A percentile compares a stretch with the other conserved stretches of the same genome.
These are phyloP conservation scores for Phalacrocorax carbo DNA, from an alignment of 2,113 vertebrate genomes.

Conservation along the genomic window DNA sequence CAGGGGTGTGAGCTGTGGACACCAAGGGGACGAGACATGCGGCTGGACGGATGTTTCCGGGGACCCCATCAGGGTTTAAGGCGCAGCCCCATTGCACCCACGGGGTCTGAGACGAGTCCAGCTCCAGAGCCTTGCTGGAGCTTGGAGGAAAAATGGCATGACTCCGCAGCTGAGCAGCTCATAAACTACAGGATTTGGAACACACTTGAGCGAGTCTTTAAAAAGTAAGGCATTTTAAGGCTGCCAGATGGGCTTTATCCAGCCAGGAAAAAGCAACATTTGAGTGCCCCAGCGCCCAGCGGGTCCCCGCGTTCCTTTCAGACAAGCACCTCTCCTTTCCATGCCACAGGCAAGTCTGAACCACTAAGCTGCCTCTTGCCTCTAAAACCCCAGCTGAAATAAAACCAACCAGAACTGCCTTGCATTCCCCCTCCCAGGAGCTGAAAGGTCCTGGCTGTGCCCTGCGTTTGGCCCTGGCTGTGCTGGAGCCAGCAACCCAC, in stretches of 20 bases:
- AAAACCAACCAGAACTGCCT: background rate
- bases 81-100: background rate
- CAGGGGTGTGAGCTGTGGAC: conserved; percentile 91
- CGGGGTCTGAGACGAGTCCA: rapidly evolving
- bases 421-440: rapidly evolving
- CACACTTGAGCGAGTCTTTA: rapidly evolving
- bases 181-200: background rate
- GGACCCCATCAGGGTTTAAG: background rate
- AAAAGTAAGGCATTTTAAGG: background rate
- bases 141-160: background rate
- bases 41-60: background rate
- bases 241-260: background rate
- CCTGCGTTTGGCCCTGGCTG: background rate
- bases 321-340: background rate
- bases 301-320: background rate
- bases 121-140: background rate
- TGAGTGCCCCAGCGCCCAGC: background rate
- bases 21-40: background rate
- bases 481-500: background rate
- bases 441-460: background rate
- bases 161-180: background rate
- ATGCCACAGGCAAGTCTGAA: background rate
- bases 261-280: background rate
- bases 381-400: background rate
- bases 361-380: background rate